phyloP scores from a whole-genome alignment of 2,888 invertebrate species.

The Meliscaeva auricollis region DNA sequence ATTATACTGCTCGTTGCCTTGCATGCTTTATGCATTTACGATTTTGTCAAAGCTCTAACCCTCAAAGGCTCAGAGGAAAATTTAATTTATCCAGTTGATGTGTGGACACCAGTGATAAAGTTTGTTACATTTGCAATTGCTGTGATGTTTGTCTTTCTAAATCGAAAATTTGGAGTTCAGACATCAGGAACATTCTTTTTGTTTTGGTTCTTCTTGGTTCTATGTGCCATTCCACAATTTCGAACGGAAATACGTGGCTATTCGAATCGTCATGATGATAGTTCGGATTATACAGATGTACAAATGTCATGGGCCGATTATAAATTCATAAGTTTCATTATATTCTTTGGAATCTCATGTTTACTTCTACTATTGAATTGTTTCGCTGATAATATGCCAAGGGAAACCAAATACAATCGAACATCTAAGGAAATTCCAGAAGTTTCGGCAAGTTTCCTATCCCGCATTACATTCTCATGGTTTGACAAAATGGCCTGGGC shows the following conservation, averaged over 20 bases:
- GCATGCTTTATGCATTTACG: conserved; percentile 88
- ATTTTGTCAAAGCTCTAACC: conserved; percentile 88
- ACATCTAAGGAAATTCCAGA: conserved; percentile 95
- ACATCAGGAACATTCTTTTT: conserved; percentile 96
- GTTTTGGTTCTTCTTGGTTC: conserved; percentile 93
- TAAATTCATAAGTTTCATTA: conserved; percentile 90
- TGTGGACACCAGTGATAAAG: conserved; percentile 91
- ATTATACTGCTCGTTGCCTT: conserved; percentile 87
- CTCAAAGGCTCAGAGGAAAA: conserved; percentile 84
- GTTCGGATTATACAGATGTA: conserved; percentile 13
- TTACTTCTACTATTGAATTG: conserved; percentile 91
- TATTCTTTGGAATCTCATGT: conserved; percentile 90
- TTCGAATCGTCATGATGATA: conserved; percentile 80
- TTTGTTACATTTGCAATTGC: conserved; percentile 91
- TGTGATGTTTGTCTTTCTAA: conserved; percentile 89
- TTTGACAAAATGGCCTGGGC: conserved; percentile 93
- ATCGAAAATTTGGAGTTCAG: conserved; percentile 93
- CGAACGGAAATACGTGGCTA: conserved; percentile 86
- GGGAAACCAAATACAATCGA: conserved; percentile 88
- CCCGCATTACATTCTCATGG: conserved; percentile 95
- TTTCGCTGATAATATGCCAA: conserved; percentile 90
- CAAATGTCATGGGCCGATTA: conserved; percentile 86
- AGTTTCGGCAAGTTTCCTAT: conserved; percentile 92
- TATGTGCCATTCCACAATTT: conserved; percentile 91
- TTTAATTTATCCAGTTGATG: conserved; percentile 89